Evolutionary conservation across 1,140 invertebrate species (phyloP).

Genomic region (Dysdera silvatica): DNA sequence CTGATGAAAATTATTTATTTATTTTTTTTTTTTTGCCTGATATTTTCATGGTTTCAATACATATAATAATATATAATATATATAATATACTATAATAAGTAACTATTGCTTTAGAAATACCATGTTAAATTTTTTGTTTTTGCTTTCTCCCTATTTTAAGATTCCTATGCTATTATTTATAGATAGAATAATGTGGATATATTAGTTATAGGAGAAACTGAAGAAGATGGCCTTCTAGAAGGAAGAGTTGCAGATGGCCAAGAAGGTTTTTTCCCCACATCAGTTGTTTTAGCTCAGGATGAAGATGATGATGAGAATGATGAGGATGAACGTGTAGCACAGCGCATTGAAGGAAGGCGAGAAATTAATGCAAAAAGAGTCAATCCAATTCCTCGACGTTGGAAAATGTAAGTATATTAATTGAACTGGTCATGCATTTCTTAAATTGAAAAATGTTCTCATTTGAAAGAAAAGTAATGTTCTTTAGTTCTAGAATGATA

Average conservation of each 20-base stretch:
- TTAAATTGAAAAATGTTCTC: too few relatives aligned
- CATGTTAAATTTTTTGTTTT: neutral
- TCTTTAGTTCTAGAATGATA: too few relatives aligned
- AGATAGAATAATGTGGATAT: neutral
- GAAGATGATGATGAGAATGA: constrained; percentile 48
- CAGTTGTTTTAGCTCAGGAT: constrained; percentile 86
- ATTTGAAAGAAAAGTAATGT: too few relatives aligned
- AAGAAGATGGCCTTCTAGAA: constrained; percentile 18
- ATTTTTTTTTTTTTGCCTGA: too few relatives aligned
- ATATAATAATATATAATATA: too few relatives aligned
- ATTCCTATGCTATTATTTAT: neutral
- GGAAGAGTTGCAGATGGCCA: constrained; percentile 52
- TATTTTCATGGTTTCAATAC: too few relatives aligned
- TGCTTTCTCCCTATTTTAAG: neutral
- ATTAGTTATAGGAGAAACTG: constrained; percentile 19
- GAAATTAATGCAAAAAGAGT: constrained; percentile 25
- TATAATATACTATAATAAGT: too few relatives aligned
- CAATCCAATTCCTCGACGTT: constrained; percentile 22
- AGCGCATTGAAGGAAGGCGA: constrained; percentile 35
- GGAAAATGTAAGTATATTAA: constrained; percentile 25
- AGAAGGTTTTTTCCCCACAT: constrained; percentile 73
- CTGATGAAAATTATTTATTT: too few relatives aligned
- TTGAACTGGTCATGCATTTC: too few relatives aligned
- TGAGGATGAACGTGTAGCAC: constrained; percentile 47
- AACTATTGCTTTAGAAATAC: constrained; percentile 12